Conservation (phyloP, 2,113 vertebrate genomes). For the Tragelaphus imberbis region DNA sequence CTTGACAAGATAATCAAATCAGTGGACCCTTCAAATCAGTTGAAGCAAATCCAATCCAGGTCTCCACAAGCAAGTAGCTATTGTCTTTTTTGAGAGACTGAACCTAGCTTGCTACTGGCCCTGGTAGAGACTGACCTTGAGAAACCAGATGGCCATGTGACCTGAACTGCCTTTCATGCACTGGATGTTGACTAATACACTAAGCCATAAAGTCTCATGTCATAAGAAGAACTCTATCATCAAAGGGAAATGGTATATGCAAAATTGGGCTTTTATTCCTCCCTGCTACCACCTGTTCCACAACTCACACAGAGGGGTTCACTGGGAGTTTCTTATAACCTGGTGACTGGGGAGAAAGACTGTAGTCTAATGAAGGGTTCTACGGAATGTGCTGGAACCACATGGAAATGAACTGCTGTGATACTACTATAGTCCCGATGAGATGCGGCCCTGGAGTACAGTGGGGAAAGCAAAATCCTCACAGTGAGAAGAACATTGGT, state of each 20-base stretch:
- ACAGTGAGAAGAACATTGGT: not conserved
- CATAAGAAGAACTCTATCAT: not conserved
- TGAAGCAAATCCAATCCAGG: not conserved
- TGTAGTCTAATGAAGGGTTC: not conserved
- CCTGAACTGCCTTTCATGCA: not conserved
- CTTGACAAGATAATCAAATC: not conserved
- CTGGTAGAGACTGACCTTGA: not conserved
- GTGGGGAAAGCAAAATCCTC: not conserved
- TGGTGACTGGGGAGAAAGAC: not conserved
- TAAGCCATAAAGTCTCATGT: not conserved
- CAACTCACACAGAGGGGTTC: not conserved
- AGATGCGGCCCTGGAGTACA: not conserved
- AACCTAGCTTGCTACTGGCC: not conserved
- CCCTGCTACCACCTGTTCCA: not conserved
- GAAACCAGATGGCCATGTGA: not conserved
- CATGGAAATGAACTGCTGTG: not conserved
- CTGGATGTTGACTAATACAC: not conserved
- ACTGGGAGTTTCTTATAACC: not conserved
- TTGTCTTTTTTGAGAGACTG: not conserved
- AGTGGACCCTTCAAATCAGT: not conserved
- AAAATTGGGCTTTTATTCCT: not conserved
- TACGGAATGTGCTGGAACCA: not conserved
- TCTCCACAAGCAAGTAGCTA: not conserved
- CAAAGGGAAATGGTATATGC: not conserved
- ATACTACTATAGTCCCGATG: not conserved